Percentiles rank a stretch among this genome's conserved stretches.
Conservation (phyloP, 2,888 invertebrate species). For the Drosophila buzzatii region DNA sequence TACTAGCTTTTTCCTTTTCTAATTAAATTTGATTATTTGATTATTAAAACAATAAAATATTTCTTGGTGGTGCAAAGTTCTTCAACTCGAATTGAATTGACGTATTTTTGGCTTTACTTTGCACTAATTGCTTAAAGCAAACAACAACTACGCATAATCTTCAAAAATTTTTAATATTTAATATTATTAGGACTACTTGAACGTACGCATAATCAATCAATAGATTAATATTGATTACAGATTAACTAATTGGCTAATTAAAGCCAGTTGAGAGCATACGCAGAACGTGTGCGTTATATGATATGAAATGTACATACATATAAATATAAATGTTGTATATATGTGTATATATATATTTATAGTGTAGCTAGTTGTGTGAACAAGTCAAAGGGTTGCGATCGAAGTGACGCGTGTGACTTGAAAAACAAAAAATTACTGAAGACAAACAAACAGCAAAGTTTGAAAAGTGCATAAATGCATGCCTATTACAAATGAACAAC, state of each 20-base stretch:
- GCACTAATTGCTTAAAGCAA: constrained; percentile 21
- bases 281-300: background rate
- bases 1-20: background rate
- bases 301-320: background rate
- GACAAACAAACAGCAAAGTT: constrained; percentile 15
- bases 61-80: background rate
- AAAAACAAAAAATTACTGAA: constrained; percentile 1
- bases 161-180: constrained; percentile 33
- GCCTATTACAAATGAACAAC: constrained; percentile 61
- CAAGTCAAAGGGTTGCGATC: constrained; percentile 16
- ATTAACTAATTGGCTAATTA: constrained; percentile 37
- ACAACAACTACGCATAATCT: constrained; percentile 18
- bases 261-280: background rate
- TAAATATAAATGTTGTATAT: background rate
- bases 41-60: background rate
- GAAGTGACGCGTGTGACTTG: constrained; percentile 19
- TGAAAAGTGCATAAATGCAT: constrained; percentile 71
- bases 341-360: background rate
- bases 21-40: background rate
- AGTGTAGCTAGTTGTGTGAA: background rate
- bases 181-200: constrained; percentile 50
- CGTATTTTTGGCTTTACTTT: constrained; percentile 13
- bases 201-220: constrained; percentile 11
- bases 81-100: background rate
- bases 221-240: constrained; percentile 15